Base-by-base conservation (phyloP, 2,888 invertebrate species). In the Andrena camellia region DNA sequence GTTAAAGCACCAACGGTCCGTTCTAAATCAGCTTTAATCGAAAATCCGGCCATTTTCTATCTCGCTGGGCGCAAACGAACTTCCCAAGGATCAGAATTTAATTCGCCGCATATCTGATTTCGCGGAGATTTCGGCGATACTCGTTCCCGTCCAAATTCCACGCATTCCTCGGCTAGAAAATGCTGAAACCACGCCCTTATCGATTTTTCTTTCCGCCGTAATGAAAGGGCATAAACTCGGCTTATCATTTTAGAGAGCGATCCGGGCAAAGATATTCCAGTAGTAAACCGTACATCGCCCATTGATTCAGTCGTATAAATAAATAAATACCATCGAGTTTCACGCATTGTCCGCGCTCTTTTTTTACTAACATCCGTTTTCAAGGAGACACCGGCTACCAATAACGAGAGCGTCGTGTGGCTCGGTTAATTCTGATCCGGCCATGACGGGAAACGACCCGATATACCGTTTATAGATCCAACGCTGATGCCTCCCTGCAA, bases 401-500 rank as follows among this genome's bases (percentile, higher is more conserved):
- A 52, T 20, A 8, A 20, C 2, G 20, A 8, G 52, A 20, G 20
- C 20, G 3, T 52, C 8, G n/a, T 2, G 20, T 20, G 6, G 52
- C 1, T 52, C 42, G 42, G 42, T 52, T 52, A 52, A 52, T 20
- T 20, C 52, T 20, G 20, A 52, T 20, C 6, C 20, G 7, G 6
- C 20, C 20, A 8, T 8, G 52, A 59, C 35, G 20, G 7, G 0
- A 26, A 42, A n/a, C 42, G 29, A 33, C 6, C n/a, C 29, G 26
- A 33, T 54, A 17, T 59, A 17, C 31, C 59, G 35, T 68, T 64
- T 20, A 31, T 72, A 62, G 62, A 29, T 52, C 3, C 17, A 54
- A 33, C 64, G 67, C 68, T 62, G 42, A 67, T 67, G 57, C 62
- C 23, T 29, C 13, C 23, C 60, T 31, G 62, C 60, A 82, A 82